Evolutionary conservation across 2,113 vertebrate genomes (phyloP), one percentile per base, ranked within the genome.

Genomic region (Bombycilla garrulus): DNA sequence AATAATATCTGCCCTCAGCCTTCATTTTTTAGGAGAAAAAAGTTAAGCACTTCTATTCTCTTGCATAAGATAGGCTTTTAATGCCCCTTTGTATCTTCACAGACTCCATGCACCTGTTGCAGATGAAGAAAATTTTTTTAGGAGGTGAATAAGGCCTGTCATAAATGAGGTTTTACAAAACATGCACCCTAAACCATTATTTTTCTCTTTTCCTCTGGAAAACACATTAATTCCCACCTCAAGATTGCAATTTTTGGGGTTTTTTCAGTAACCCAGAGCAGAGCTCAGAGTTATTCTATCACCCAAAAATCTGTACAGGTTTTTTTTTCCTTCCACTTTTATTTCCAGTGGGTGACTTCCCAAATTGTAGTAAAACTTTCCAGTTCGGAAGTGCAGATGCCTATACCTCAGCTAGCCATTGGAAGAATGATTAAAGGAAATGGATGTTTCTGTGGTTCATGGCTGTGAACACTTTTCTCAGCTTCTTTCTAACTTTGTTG

Each of bases 241-340:
- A 51, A 38, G 24, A 21, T 2, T 44, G 5, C 15, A 70, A 4
- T 2, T 6, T 26, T 38, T 6, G 12, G 14, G 1, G 10, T 25
- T 26, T 36, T 31, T 81, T 21, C 48, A 70, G 28, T 73, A 18
- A 14, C 16, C 47, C 5, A 40, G n/a, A 56, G 15, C 23, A 53
- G 4, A 10, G 6, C 15, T 92, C n/a, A 18, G 54, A 44, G 9
- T 36, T 62, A 38, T 31, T 90, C 11, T 69, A 5, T 36, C 2
- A 33, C 19, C 11, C 12, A 54, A 6, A 90, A 25, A 54, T 17
- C 25, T 2, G 1, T 29, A 60, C 44, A 56, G 12, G 0, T 56
- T 11, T 61, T 38, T 81, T 31, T 25, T 56, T 81, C 26, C 21
- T 93, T 91, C 18, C 10, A 5, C 6, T 88, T 81, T 88, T 73